Percentiles rank a stretch among this genome's conserved stretches.
phyloP scores from a whole-genome alignment of 2,113 vertebrate genomes.

The Engystomops pustulosus region DNA sequence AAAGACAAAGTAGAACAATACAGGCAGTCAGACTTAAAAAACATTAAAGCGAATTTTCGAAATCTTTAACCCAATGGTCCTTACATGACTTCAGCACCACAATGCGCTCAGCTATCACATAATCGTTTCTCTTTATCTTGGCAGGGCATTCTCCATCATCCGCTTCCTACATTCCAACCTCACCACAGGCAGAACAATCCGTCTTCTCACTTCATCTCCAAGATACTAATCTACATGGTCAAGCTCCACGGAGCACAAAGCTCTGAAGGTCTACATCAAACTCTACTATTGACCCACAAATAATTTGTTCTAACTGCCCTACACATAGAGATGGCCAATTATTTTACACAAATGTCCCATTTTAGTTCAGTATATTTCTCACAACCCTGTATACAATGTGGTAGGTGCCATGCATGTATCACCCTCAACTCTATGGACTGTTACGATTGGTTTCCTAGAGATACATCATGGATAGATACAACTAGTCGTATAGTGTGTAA shows the following conservation, averaged over 20 bases:
- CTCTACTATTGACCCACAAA: neutral
- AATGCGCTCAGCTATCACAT: neutral
- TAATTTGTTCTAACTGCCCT: neutral
- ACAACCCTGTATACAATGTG: no score
- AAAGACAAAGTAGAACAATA: neutral
- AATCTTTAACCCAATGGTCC: neutral
- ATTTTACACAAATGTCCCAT: neutral
- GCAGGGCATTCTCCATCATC: neutral
- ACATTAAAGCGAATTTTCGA: neutral
- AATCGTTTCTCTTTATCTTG: neutral
- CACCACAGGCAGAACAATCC: neutral
- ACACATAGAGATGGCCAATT: neutral
- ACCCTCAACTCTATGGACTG: no score
- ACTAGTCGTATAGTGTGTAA: no score
- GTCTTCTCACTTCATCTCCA: neutral
- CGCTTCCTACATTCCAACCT: slow-evolving; percentile 14
- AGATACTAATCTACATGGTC: neutral
- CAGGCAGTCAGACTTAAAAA: neutral
- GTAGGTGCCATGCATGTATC: no score
- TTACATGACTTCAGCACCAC: neutral
- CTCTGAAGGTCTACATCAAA: neutral
- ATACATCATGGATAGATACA: neutral
- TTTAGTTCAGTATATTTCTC: no score
- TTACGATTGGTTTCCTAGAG: no score
- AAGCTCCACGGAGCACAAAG: neutral